Base-by-base conservation (phyloP, 2,888 invertebrate species). In the Strigamia crassipes region DNA sequence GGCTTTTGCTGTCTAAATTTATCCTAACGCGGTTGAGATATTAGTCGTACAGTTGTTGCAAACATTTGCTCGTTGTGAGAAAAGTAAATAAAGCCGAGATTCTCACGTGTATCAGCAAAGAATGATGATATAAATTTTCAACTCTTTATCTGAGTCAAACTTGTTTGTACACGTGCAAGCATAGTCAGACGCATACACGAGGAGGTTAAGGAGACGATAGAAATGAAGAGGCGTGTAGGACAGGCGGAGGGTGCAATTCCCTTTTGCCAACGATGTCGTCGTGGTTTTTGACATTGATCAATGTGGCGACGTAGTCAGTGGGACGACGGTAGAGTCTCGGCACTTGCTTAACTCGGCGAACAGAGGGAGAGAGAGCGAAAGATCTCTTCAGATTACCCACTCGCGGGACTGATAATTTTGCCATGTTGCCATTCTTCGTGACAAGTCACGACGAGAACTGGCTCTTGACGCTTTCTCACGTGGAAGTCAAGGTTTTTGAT, bases 71-170 rank as follows among this genome's bases (percentile, higher is more conserved):
- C n/a, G 18, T 56, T 56, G 56, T 56, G 56, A 56, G 56, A 56
- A 56, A 56, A 56, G 56, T 56, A 56, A 56, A 56, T 56, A 56
- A 56, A 56, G 9, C 56, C 56, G 56, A 56, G 56, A 56, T 56
- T 56, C 56, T 56, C 56, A 56, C 56, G 56, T 56, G 56, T 56
- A 56, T 56, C 56, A 56, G 56, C 56, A 56, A 56, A 56, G 56
- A 56, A 56, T 56, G 56, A 56, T 56, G 56, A 56, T 56, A 56
- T 56, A 56, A 56, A 56, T 56, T 56, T 56, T 56, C 56, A 56
- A 56, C 56, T 56, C 56, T 56, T 56, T 56, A 56, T 56, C 56
- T 56, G 56, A 56, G 56, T 56, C 56, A 15, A 56, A 56, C 56
- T 56, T 56, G 56, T 56, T 56, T 56, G 56, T 56, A 56, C 56